Evolutionary conservation across 2,113 vertebrate genomes (phyloP).

Genomic region (Pterocles gutturalis): DNA sequence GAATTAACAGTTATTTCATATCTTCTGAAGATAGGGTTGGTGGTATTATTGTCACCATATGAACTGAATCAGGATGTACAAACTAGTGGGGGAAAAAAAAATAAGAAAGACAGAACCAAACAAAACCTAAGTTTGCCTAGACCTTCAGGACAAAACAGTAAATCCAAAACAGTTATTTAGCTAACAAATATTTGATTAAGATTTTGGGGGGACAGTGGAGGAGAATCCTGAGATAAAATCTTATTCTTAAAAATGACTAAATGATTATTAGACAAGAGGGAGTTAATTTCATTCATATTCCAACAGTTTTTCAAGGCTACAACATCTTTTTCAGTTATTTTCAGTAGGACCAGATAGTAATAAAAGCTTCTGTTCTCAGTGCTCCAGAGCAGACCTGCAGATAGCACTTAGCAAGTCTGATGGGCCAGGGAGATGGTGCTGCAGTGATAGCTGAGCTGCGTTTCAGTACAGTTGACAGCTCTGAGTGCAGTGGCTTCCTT

Average conservation of each 20-base stretch:
- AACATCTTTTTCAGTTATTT: background rate
- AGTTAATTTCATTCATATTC: background rate
- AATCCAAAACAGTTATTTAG: background rate
- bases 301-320: background rate
- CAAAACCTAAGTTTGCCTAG: background rate
- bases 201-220: accelerated
- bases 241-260: background rate
- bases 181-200: background rate
- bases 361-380: background rate
- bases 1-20: background rate
- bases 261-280: background rate
- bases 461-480: background rate
- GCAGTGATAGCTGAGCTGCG: background rate
- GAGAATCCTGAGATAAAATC: background rate
- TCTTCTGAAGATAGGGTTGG: background rate
- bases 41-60: background rate
- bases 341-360: background rate
- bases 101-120: accelerated
- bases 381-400: background rate
- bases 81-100: background rate
- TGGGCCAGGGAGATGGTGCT: background rate
- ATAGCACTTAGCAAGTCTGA: background rate
- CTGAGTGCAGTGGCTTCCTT: background rate
- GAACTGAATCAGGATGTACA: background rate
- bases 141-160: background rate